Percentiles rank a stretch among this genome's conserved stretches.
These are phyloP conservation scores for Agrotis clavis DNA, from an alignment of 2,888 invertebrate species.

Conservation along the genomic window DNA sequence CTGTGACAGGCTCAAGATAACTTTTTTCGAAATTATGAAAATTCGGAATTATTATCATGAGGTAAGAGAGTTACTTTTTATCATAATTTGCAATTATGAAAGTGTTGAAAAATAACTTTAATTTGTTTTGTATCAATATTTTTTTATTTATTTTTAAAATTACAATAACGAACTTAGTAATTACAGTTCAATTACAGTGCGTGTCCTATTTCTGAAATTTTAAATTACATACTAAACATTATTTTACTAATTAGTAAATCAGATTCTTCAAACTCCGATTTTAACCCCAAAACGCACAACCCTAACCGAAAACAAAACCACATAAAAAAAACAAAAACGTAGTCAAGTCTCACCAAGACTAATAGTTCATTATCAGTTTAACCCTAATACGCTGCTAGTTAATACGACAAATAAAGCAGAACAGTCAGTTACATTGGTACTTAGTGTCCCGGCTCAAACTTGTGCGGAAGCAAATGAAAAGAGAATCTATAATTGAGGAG, in stretches of 20 bases:
- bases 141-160: too few relatives aligned
- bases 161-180: too few relatives aligned
- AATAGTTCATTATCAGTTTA: conserved; percentile 30
- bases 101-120: not conserved
- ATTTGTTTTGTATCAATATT: not conserved
- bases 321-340: conserved; percentile 2
- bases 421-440: conserved; percentile 61
- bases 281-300: too few relatives aligned
- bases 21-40: conserved; percentile 86
- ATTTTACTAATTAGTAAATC: too few relatives aligned
- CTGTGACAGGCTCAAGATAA: conserved; percentile 73
- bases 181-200: too few relatives aligned
- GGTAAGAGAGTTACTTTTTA: conserved; percentile 74
- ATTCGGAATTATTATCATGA: conserved; percentile 86
- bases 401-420: conserved; percentile 35
- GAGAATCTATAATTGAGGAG: conserved; percentile 82
- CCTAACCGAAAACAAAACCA: not conserved
- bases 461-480: conserved; percentile 78
- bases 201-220: too few relatives aligned
- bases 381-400: conserved; percentile 22
- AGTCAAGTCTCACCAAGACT: not conserved
- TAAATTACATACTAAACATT: too few relatives aligned
- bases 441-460: conserved; percentile 74
- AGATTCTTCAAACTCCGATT: too few relatives aligned
- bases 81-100: not conserved